Conservation (phyloP, 1,140 invertebrate genomes). For the Ceratosolen solmsi region DNA sequence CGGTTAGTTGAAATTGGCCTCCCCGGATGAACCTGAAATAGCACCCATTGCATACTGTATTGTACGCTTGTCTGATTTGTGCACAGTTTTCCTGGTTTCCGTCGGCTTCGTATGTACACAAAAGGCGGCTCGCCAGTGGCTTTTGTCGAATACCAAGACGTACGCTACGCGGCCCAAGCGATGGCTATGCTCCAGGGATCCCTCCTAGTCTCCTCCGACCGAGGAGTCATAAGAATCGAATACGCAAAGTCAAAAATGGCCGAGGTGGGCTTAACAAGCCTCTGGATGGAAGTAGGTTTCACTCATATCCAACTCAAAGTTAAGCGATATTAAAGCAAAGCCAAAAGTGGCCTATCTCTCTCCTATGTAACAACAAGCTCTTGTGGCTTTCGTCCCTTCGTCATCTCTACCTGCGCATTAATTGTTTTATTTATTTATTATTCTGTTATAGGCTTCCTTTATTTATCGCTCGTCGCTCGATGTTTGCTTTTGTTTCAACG, state of each 20-base stretch:
- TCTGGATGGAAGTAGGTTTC: conserved; percentile 74
- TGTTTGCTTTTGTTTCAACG: not conserved
- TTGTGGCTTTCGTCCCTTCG: not conserved
- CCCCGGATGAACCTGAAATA: conserved; percentile 54
- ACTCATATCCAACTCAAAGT: conserved; percentile 31
- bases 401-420: not conserved
- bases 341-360: not conserved
- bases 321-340: not conserved
- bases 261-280: conserved; percentile 79
- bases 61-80: conserved; percentile 75
- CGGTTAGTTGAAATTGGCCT: not conserved
- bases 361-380: not conserved
- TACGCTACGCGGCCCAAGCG: conserved; percentile 90
- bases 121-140: conserved; percentile 94
- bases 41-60: conserved; percentile 66
- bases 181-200: conserved; percentile 94
- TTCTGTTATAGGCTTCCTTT: not conserved
- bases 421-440: not conserved
- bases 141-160: conserved; percentile 97
- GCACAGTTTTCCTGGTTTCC: conserved; percentile 96
- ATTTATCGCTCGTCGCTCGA: not conserved
- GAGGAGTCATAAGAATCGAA: conserved; percentile 97
- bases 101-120: conserved; percentile 96
- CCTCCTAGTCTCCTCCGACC: conserved; percentile 94
- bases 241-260: conserved; percentile 98